A percentile compares a stretch with the other conserved stretches of the same genome.
phyloP scores from a whole-genome alignment of 2,113 vertebrate species.

The Oreocharis arfaki region DNA sequence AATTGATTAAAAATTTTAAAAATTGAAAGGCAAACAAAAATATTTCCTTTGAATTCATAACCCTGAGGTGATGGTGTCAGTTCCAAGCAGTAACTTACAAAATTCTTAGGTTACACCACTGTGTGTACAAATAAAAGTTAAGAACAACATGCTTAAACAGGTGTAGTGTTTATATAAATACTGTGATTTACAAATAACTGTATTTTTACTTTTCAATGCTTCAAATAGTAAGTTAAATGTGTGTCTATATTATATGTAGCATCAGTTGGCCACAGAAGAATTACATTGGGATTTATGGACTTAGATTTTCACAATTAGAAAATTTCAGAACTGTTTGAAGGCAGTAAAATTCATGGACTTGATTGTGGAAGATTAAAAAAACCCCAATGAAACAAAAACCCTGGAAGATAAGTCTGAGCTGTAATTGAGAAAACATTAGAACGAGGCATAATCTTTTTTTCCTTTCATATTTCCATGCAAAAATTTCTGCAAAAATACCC shows the following conservation, averaged over 20 bases:
- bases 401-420: background rate
- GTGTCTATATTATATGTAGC: background rate
- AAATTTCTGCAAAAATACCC: background rate
- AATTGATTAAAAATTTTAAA: background rate
- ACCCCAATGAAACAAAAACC: background rate
- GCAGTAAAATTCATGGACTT: background rate
- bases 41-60: background rate
- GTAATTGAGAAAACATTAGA: background rate
- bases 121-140: background rate
- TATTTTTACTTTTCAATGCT: background rate
- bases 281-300: background rate
- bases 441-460: too few species aligned
- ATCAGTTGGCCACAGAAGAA: background rate
- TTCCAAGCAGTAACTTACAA: background rate
- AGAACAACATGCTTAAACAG: background rate
- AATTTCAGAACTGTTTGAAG: background rate
- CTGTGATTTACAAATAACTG: background rate
- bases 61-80: background rate
- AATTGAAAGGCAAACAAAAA: background rate
- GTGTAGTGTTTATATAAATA: background rate
- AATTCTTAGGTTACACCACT: background rate
- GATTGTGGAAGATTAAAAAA: background rate
- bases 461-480: background rate
- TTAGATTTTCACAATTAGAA: background rate
- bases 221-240: background rate